A percentile compares a stretch with the other conserved stretches of the same genome.
phyloP scores from a whole-genome alignment of 2,113 vertebrate species.

The Condylura cristata region DNA sequence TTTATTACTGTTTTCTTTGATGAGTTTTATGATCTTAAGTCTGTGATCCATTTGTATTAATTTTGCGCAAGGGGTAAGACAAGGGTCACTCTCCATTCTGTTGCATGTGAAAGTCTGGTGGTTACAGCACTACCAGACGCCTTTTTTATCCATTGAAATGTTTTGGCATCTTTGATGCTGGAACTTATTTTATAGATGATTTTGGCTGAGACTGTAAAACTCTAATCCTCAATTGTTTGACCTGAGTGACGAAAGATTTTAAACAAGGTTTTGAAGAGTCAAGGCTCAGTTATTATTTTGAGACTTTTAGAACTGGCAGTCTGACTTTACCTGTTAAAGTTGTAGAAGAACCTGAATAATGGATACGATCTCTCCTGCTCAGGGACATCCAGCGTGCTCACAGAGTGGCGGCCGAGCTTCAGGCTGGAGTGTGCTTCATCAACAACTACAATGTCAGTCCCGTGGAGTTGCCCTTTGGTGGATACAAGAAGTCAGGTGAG shows the following conservation, averaged over 20 bases:
- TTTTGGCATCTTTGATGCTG: background rate
- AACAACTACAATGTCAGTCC: constrained; percentile 96
- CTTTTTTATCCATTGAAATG: no score
- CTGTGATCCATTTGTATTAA: background rate
- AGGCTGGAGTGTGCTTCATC: constrained; percentile 96
- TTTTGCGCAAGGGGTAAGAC: background rate
- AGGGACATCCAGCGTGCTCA: constrained; percentile 97
- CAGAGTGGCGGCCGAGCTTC: constrained; percentile 91
- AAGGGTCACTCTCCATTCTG: background rate
- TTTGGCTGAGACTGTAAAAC: background rate
- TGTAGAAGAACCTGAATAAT: background rate
- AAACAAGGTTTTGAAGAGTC: background rate
- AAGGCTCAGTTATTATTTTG: background rate
- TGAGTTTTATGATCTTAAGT: background rate
- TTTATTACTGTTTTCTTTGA: background rate
- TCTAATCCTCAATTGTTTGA: background rate
- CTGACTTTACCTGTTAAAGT: background rate
- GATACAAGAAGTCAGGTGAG: constrained; percentile 97
- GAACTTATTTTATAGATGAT: background rate
- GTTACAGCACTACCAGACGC: background rate
- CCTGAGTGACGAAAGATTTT: background rate
- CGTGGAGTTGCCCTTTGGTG: constrained; percentile 95
- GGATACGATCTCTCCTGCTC: background rate
- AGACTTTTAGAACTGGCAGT: background rate
- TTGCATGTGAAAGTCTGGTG: rapidly evolving